Evolutionary conservation across 2,113 vertebrate species (phyloP), one percentile per base, ranked within the genome.

Genomic region (Passer domesticus): DNA sequence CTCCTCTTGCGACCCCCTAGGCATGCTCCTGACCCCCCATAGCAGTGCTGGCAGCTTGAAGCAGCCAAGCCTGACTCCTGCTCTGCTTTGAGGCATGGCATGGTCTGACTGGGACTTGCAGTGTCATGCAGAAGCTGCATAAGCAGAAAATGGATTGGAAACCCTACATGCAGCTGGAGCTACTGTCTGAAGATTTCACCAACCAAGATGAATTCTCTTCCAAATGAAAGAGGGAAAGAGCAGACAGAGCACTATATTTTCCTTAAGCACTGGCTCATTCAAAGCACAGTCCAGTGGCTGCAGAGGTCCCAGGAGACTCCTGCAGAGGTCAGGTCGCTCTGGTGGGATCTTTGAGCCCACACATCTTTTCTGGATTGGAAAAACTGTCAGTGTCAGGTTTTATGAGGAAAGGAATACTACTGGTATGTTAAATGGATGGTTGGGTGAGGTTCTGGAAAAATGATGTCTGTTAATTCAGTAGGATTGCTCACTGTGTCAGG

Each of bases 1-100:
- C 35, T 37, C 39, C 41, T 49, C 66, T 35, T 15, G 25, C 0
- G 1, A 80, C 20, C 13, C 16, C 13, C 21, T 0, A 0, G n/a
- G 3, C 43, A 64, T 9, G 12, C 55, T 70, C 50, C 35, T 52
- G 46, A 56, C 4, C 3, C 23, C 15, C 6, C 1, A 1, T 7
- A 0, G 10, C 56, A 67, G 35, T 3, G 3, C 53, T 66, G 41
- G 64, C 1, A 8, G 27, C 68, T 77, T 62, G 59, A 43, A 44
- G 82, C 35, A 76, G 70, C 52, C 60, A 60, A 49, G 56, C 15
- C 60, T 33, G 39, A 63, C 30, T 85, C 67, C 50, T 41, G 64
- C 59, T 79, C 41, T 80, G 67, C 66, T 69, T 37, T 6, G 9
- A 74, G 28, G 39, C 79, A 68, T 2, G 4, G 21, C 43, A 21